phyloP scores from a whole-genome alignment of 2,797 vertebrate species.

The Podarcis siculus region DNA sequence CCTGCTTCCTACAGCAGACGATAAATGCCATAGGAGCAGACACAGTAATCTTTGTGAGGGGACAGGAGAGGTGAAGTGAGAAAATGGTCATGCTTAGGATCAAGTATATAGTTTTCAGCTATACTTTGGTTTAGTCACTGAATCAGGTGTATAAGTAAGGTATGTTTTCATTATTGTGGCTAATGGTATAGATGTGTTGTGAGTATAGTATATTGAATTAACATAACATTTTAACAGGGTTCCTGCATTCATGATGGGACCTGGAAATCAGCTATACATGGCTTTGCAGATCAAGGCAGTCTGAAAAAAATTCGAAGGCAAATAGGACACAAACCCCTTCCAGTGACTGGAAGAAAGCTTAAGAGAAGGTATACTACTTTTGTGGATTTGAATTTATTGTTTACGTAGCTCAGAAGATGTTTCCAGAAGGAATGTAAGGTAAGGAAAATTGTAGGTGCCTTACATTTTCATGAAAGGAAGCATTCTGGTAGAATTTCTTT shows the following conservation, averaged over 20 bases:
- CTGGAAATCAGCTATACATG: slow-evolving; percentile 94
- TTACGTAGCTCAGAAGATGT: neutral
- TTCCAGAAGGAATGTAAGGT: neutral
- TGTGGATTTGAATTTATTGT: neutral
- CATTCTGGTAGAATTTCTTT: neutral
- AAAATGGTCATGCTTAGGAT: neutral
- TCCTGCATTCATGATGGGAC: slow-evolving; percentile 89
- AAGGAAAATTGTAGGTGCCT: neutral
- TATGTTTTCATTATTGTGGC: neutral
- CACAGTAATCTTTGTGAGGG: neutral
- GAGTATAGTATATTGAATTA: neutral
- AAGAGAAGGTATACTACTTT: slow-evolving; percentile 84
- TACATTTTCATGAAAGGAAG: neutral
- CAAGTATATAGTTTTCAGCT: neutral
- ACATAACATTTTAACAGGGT: slow-evolving; percentile 79
- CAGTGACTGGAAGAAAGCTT: slow-evolving; percentile 86
- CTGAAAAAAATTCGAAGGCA: slow-evolving; percentile 85
- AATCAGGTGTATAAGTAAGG: neutral
- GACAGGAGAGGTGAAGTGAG: neutral
- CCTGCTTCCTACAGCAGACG: neutral
- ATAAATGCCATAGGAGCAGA: neutral
- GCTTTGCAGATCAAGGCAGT: slow-evolving; percentile 82
- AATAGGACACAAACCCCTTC: slow-evolving; percentile 86
- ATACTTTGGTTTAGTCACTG: neutral
- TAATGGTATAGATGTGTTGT: neutral